Evolutionary conservation across 1,140 invertebrate species (phyloP).

Genomic region (Eciton burchellii): DNA sequence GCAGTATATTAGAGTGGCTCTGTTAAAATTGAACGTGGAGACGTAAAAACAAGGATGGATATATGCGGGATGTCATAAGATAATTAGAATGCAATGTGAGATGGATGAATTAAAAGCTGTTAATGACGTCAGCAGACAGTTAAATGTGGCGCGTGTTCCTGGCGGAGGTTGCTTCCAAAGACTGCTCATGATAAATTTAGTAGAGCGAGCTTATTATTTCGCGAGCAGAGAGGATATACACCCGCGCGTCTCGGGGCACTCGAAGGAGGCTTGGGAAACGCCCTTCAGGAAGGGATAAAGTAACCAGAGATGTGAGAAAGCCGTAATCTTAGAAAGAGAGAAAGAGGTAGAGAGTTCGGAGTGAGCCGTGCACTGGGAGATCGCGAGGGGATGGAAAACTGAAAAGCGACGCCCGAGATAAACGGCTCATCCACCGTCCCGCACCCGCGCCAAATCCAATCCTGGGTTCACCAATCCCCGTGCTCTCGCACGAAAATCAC

Average conservation of each 20-base stretch:
- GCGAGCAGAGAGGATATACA: conserved; percentile 72
- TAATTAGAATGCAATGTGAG: conserved; percentile 21
- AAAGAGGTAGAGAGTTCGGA: not conserved
- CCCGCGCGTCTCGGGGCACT: conserved; percentile 57
- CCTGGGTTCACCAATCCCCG: conserved; percentile 64
- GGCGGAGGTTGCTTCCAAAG: conserved; percentile 31
- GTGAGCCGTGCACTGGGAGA: conserved; percentile 50
- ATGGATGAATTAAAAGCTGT: conserved; percentile 41
- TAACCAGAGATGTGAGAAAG: conserved; percentile 74
- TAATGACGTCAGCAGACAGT: conserved; percentile 27
- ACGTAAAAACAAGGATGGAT: not conserved
- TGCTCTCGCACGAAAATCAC: conserved; percentile 75
- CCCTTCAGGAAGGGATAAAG: conserved; percentile 77
- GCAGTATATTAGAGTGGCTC: conserved; percentile 17
- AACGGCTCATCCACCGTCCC: conserved; percentile 83
- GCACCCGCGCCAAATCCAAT: conserved; percentile 78
- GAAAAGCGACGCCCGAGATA: conserved; percentile 85
- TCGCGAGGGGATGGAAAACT: conserved; percentile 77
- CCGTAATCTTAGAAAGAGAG: too few relatives aligned
- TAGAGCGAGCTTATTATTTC: conserved; percentile 85
- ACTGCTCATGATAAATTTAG: conserved; percentile 80
- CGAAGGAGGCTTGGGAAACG: conserved; percentile 75
- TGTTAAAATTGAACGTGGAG: conserved; percentile 17
- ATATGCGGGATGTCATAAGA: conserved; percentile 16
- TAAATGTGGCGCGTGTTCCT: conserved; percentile 45